phyloP scores from a whole-genome alignment of 2,113 vertebrate species.

The Herpetotheres cachinnans region DNA sequence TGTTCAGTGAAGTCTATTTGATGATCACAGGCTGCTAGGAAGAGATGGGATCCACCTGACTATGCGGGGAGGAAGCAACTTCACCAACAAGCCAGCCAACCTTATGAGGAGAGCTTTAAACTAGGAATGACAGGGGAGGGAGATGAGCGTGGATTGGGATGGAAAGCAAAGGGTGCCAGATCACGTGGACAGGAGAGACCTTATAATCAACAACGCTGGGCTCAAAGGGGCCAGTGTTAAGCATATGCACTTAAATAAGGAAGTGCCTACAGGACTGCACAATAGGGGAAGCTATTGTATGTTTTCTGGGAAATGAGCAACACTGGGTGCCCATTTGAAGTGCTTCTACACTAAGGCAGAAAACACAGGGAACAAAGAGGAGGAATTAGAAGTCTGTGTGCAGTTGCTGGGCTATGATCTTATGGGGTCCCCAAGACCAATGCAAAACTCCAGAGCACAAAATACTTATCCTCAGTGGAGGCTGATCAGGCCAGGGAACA shows the following conservation, averaged over 20 bases:
- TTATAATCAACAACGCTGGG: neutral
- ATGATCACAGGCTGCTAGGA: neutral
- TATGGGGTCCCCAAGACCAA: neutral
- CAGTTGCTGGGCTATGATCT: neutral
- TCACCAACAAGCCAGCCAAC: neutral
- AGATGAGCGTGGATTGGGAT: neutral
- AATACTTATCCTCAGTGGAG: neutral
- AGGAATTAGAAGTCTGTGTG: neutral
- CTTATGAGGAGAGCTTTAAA: neutral
- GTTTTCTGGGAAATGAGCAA: neutral
- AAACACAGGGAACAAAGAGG: neutral
- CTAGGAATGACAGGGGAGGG: neutral
- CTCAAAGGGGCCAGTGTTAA: neutral
- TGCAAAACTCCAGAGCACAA: neutral
- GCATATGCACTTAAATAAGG: neutral
- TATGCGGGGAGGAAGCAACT: neutral
- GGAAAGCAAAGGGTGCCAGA: neutral
- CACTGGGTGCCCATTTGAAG: no score
- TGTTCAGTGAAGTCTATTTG: neutral
- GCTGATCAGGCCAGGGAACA: neutral
- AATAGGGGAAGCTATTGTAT: neutral
- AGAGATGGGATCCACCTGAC: neutral
- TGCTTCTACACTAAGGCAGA: neutral
- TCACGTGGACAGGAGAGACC: neutral
- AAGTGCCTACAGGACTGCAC: neutral